phyloP scores from a whole-genome alignment of 2,797 vertebrate species.

The Florisuga fusca region DNA sequence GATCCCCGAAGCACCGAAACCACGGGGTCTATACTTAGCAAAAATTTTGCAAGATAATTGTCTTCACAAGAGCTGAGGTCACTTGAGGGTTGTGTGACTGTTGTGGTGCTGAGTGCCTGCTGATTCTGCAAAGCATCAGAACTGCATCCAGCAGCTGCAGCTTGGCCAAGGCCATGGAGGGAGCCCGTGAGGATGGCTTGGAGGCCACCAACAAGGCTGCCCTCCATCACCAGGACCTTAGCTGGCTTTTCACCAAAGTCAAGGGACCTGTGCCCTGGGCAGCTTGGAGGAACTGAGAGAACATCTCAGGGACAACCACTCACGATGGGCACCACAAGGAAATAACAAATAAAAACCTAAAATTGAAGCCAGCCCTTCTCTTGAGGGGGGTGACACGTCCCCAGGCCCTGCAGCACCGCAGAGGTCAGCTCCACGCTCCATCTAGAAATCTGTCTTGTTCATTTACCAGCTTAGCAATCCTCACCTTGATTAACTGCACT shows the following conservation, averaged over 20 bases:
- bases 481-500: slow-evolving; percentile 43
- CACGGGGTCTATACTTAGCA: neutral
- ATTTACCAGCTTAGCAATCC: slow-evolving; percentile 37
- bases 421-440: neutral
- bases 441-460: neutral
- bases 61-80: slow-evolving; percentile 24
- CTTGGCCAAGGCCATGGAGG: neutral
- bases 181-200: neutral
- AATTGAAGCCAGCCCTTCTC: neutral
- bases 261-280: neutral
- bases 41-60: neutral
- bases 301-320: neutral
- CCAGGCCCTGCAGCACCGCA: neutral
- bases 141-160: rapidly evolving
- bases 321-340: rapidly evolving
- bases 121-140: slow-evolving; percentile 1
- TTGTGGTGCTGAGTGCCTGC: neutral
- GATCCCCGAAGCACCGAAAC: neutral
- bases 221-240: neutral
- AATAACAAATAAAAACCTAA: neutral
- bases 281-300: neutral
- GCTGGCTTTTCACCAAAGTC: neutral
- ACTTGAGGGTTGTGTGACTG: neutral
- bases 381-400: neutral
- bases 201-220: neutral